These are phyloP conservation scores for Tachystola acroxantha DNA, from an alignment of 2,888 invertebrate genomes.

Conservation along the genomic window DNA sequence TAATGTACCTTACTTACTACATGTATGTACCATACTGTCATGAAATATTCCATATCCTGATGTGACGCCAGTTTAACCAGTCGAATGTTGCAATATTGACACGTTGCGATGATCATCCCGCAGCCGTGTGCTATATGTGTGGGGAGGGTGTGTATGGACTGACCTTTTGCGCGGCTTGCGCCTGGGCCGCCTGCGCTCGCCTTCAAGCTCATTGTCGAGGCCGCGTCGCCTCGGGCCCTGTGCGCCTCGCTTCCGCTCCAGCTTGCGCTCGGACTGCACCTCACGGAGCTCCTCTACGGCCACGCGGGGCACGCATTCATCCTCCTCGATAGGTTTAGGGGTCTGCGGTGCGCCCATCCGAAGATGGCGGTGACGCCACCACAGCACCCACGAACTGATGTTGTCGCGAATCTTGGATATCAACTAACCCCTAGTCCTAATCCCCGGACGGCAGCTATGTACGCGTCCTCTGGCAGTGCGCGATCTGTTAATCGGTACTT, in stretches of 20 bases:
- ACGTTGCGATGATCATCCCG: too few species aligned
- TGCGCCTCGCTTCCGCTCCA: constrained; percentile 50
- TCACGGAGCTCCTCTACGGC: constrained; percentile 47
- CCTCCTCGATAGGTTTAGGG: constrained; percentile 61
- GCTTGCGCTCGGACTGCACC: constrained; percentile 45
- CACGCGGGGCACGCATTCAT: constrained; percentile 58
- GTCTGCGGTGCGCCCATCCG: constrained; percentile 75
- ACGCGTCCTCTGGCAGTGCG: constrained; percentile 25
- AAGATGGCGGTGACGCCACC: constrained; percentile 73
- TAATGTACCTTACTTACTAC: too few species aligned
- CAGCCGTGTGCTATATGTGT: too few species aligned
- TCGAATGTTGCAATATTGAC: too few species aligned
- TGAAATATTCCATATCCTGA: too few species aligned
- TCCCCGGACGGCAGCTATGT: constrained; percentile 27
- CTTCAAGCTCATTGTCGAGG: constrained; percentile 57
- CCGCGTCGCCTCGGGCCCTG: constrained; percentile 54
- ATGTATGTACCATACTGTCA: too few species aligned
- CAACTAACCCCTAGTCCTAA: constrained; percentile 24
- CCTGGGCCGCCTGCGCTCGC: constrained; percentile 55
- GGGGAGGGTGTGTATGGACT: too few species aligned
- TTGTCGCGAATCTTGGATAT: constrained; percentile 69
- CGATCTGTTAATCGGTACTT: constrained; percentile 22
- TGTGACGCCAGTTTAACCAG: too few species aligned
- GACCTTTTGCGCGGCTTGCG: constrained; percentile 52
- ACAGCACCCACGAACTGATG: constrained; percentile 72